These are phyloP conservation scores for Cydia splendana DNA, from an alignment of 1,140 invertebrate species.

Conservation along the genomic window DNA sequence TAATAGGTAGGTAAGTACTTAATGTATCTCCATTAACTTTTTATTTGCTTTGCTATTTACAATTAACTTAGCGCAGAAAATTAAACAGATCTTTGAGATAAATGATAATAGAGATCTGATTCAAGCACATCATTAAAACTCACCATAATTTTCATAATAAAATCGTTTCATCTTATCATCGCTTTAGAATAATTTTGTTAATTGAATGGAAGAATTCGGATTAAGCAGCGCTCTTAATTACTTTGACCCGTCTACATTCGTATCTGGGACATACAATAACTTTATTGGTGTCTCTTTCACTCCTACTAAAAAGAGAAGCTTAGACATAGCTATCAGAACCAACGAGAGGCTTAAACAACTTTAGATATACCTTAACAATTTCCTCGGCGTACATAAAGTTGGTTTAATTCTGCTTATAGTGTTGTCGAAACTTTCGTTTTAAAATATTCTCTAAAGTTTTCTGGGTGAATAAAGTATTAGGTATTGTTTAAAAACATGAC, in stretches of 20 bases:
- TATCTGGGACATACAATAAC: conserved; percentile 1
- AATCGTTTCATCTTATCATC: neutral
- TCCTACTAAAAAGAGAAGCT: neutral
- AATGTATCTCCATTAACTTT: neutral
- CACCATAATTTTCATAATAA: neutral
- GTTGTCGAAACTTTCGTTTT: neutral
- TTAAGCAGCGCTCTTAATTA: conserved; percentile 14
- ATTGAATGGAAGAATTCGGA: conserved; percentile 19
- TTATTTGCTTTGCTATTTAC: too few relatives aligned
- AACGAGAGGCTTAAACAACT: conserved; percentile 25
- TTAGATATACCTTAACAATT: neutral
- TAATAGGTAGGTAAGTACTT: neutral
- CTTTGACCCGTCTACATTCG: conserved; percentile 20
- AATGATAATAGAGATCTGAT: neutral
- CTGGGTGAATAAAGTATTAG: too few relatives aligned
- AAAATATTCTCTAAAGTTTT: too few relatives aligned
- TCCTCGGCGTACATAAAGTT: neutral
- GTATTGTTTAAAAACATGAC: too few relatives aligned
- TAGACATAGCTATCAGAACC: conserved; percentile 2
- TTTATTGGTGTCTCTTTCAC: neutral
- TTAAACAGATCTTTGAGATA: neutral
- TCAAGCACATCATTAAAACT: neutral
- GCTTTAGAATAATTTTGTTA: conserved; percentile 23
- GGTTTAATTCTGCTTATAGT: neutral
- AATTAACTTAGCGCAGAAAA: neutral